Percentiles rank a stretch among this genome's conserved stretches.
Conservation (phyloP, 1,140 invertebrate species). For the Hetaerina americana region DNA sequence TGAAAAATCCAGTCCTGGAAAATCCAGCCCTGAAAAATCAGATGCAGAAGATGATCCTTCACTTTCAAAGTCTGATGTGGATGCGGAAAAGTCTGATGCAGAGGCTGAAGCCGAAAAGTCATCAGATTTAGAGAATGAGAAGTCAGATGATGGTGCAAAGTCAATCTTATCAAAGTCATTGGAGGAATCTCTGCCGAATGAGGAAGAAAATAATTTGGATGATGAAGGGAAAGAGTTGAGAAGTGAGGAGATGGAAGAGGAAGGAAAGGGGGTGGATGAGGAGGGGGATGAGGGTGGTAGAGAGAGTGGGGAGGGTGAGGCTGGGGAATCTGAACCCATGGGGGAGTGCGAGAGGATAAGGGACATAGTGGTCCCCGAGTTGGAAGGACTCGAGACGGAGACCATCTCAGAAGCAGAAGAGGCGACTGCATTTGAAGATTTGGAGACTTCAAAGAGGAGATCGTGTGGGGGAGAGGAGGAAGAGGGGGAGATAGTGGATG, state of each 20-base stretch:
- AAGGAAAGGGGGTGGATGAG: no score
- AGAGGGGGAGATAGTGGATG: conserved; percentile 41
- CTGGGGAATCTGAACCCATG: conserved; percentile 9
- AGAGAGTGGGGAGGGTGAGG: conserved; percentile 24
- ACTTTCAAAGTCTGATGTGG: neutral
- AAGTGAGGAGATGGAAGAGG: conserved; percentile 7
- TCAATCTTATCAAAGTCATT: conserved; percentile 9
- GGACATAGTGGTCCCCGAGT: conserved; percentile 22
- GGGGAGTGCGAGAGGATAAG: neutral
- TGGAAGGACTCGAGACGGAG: conserved; percentile 52
- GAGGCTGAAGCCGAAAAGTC: conserved; percentile 8
- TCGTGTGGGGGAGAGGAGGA: conserved; percentile 17
- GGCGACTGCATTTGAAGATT: conserved; percentile 14
- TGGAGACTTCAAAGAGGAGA: conserved; percentile 6
- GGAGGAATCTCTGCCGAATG: neutral
- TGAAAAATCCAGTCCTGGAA: neutral
- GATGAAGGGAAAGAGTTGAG: conserved; percentile 12
- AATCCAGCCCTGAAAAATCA: conserved; percentile 3
- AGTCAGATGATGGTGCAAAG: conserved; percentile 12
- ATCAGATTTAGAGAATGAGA: conserved; percentile 8
- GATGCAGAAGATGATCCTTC: conserved; percentile 4
- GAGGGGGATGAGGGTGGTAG: conserved; percentile 19
- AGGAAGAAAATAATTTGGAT: conserved; percentile 5
- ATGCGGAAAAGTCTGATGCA: conserved; percentile 9
- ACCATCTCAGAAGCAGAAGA: conserved; percentile 46